Evolutionary conservation across 2,797 vertebrate species (phyloP), one percentile per base, ranked within the genome.

Genomic region (Lacerta agilis): DNA sequence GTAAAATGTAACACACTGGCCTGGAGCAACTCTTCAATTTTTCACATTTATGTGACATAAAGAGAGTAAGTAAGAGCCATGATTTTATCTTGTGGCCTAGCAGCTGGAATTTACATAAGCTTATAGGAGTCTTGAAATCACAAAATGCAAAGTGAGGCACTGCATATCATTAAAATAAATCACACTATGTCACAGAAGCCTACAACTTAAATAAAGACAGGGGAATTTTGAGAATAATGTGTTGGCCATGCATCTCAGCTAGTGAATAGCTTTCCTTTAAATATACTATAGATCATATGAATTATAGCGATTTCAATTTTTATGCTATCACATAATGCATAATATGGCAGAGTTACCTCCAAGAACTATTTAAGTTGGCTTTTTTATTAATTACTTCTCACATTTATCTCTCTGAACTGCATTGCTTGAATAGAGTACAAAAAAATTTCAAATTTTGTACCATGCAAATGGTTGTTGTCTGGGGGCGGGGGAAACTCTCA

Each of bases 81-180:
- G 94, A 94, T 95, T 94, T 94, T 93, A 91, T 96, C 94, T 94
- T 83, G 64, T 93, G 93, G 94, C 91, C 91, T 79, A 90, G 86
- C 76, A 95, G 93, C 92, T 93, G 93, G 90, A 93, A 95, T 95
- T 95, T 95, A 94, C 94, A 96, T 96, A 92, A 95, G 90, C 93
- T 93, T 90, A 85, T 41, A 94, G 91, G 93, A 87, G 87, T 89
- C 94, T 94, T 96, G 93, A 93, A 95, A 95, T 94, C 94, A 95
- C 92, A 95, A 94, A 89, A 95, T 94, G 92, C 82, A 90, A 94
- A 95, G 88, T 92, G 91, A 95, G 95, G 81, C 87, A 91, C 75
- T 87, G 83, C 0, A 27, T 89, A 89, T 92, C 91, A 93, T 95
- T 95, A 94, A 91, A 95, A 91, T 93, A 94, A 95, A 95, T 95